phyloP scores from a whole-genome alignment of 1,140 invertebrate species.

The Eulimnadia texana region DNA sequence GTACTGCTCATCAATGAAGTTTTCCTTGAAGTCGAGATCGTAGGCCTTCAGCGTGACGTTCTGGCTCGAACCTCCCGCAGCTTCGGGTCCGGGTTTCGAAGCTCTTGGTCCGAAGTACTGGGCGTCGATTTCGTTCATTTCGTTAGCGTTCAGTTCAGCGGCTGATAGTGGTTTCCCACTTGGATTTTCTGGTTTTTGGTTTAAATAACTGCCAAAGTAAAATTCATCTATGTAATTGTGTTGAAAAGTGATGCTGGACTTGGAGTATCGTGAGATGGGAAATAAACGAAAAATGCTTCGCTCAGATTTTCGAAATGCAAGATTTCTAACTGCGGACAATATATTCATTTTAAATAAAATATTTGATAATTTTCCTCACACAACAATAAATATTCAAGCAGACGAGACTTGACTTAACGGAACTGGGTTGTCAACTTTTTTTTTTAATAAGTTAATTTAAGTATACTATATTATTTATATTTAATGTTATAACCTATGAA shows the following conservation, averaged over 20 bases:
- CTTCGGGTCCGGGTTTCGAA: background rate
- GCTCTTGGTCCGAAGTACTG: background rate
- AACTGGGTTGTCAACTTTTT: too few relatives aligned
- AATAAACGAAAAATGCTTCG: background rate
- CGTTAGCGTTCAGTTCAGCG: background rate
- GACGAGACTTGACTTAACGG: too few relatives aligned
- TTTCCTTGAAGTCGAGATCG: background rate
- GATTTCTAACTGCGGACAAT: too few relatives aligned
- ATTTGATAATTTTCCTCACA: too few relatives aligned
- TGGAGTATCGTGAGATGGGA: background rate
- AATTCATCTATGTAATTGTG: background rate
- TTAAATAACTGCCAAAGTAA: background rate
- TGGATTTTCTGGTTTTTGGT: background rate
- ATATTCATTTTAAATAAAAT: too few relatives aligned
- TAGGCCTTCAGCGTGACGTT: background rate
- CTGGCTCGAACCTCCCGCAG: background rate
- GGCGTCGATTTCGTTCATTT: background rate
- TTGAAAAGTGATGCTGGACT: background rate
- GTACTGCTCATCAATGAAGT: background rate
- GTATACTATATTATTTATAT: too few relatives aligned
- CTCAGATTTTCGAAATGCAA: background rate
- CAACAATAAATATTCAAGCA: too few relatives aligned
- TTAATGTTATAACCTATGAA: too few relatives aligned
- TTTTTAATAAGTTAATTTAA: too few relatives aligned
- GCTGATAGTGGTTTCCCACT: background rate